Conservation (phyloP, 1,140 invertebrate species). For the Trachelipus rathkii region DNA sequence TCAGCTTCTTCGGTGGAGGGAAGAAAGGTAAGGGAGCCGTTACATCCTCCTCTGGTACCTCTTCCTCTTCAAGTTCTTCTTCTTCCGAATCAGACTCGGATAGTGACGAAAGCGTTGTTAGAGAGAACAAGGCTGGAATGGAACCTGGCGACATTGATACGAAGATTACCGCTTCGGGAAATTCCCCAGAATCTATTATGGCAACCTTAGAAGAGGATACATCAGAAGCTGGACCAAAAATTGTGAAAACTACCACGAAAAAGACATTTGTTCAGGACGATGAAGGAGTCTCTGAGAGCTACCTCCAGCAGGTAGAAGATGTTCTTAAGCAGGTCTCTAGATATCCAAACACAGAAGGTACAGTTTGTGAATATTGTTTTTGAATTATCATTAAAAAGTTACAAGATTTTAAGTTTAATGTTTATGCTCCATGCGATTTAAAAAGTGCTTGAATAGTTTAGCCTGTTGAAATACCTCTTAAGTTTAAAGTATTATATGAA, state of each 20-base stretch:
- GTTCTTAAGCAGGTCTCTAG: constrained; percentile 60
- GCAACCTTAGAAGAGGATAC: background rate
- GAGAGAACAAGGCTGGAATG: constrained; percentile 44
- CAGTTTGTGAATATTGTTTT: constrained; percentile 16
- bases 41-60: constrained; percentile 21
- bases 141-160: constrained; percentile 37
- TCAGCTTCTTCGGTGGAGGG: constrained; percentile 50
- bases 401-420: background rate
- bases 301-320: constrained; percentile 82
- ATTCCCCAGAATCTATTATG: background rate
- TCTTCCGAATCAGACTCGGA: constrained; percentile 32
- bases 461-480: no score
- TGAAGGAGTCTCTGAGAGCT: constrained; percentile 77
- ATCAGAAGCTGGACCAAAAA: constrained; percentile 61
- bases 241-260: constrained; percentile 84
- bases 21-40: constrained; percentile 20
- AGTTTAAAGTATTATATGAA: no score
- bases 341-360: constrained; percentile 14
- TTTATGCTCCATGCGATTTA: background rate
- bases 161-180: constrained; percentile 23
- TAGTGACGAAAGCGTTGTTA: constrained; percentile 34
- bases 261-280: constrained; percentile 79
- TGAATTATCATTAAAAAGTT: background rate
- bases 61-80: constrained; percentile 25
- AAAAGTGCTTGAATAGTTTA: no score